phyloP scores from a whole-genome alignment of 2,797 vertebrate species.

The Sparidentex hasta region DNA sequence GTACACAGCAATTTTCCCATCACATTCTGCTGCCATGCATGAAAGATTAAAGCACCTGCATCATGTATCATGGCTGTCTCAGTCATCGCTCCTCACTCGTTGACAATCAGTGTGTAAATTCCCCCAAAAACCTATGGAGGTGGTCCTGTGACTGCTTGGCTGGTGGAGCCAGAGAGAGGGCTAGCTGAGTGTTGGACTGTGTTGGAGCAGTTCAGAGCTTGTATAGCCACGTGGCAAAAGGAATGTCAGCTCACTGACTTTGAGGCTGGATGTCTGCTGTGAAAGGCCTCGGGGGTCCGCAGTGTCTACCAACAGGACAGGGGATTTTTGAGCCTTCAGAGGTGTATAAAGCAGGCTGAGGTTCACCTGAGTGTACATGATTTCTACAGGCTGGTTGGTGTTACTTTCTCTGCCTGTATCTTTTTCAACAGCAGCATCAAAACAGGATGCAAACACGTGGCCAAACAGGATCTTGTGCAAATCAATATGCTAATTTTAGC shows the following conservation, averaged over 20 bases:
- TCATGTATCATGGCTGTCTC: constrained; percentile 32
- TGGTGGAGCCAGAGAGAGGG: constrained; percentile 36
- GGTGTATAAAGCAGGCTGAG: constrained; percentile 6
- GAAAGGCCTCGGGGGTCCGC: constrained; percentile 49
- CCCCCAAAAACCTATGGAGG: constrained; percentile 24
- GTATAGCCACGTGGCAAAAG: constrained; percentile 70
- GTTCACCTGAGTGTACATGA: constrained; percentile 4
- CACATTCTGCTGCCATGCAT: constrained; percentile 39
- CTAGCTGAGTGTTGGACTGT: constrained; percentile 42
- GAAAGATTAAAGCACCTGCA: constrained; percentile 63
- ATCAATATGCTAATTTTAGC: constrained; percentile 65
- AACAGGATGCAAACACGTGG: constrained; percentile 67
- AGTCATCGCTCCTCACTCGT: constrained; percentile 44
- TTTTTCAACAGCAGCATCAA: constrained; percentile 23
- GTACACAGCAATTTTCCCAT: constrained; percentile 50
- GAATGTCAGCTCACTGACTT: constrained; percentile 72
- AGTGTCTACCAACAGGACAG: constrained; percentile 49
- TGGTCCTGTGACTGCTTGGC: constrained; percentile 37
- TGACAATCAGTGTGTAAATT: constrained; percentile 38
- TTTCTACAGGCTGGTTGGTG: neutral
- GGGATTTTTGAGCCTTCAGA: constrained; percentile 31
- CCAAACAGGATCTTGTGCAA: constrained; percentile 67
- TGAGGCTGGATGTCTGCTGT: constrained; percentile 63
- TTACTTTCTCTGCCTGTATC: constrained; percentile 13
- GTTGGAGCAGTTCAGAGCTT: constrained; percentile 67